Evolutionary conservation across 2,888 invertebrate genomes (phyloP), one percentile per base, ranked within the genome.

Genomic region (Allophyes oxyacanthae): DNA sequence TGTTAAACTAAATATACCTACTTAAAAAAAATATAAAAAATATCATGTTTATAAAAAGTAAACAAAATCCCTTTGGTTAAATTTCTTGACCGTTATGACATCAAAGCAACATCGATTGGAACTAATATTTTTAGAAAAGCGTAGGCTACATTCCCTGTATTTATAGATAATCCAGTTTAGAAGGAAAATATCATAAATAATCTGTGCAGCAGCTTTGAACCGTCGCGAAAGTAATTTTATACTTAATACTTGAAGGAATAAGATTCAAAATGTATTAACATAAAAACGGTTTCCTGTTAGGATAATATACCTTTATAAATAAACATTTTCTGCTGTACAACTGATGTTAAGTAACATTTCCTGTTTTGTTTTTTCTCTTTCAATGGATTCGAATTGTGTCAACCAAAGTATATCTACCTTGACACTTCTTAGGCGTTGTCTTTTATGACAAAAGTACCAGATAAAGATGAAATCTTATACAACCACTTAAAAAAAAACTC

Each of bases 161-260:
- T 51, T 41, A 45, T 30, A 48, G 10, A 1, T 6, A 9, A 25
- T 36, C 15, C 2, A 11, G 33, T 49, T 36, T 15, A 10, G 34
- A 36, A 41, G 28, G 43, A 45, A 54, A 61, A 61, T 43, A 28
- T 13, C 28, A 36, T 14, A 8, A 20, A 34, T 30, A 46, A n/a
- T 51, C 44, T 11, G n/a, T 62, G 46, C 42, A 46, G 36, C 42
- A 46, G 25, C 25, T n/a, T 6, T 5, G 10, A 33, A 28, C 10
- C 10, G 10, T 32, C 1, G 32, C 33, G 49, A 6, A 50, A 44
- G 36, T 42, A 68, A 68, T 46, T 65, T 54, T 25, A 61, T 46
- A 62, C 46, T 49, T 26, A 20, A 30, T 15, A 14, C 0, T 14
- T 25, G 9, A 26, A 42, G 54, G 46, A 54, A 68, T 62, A 65